phyloP scores from a whole-genome alignment of 2,113 vertebrate genomes.

The Lontra canadensis region DNA sequence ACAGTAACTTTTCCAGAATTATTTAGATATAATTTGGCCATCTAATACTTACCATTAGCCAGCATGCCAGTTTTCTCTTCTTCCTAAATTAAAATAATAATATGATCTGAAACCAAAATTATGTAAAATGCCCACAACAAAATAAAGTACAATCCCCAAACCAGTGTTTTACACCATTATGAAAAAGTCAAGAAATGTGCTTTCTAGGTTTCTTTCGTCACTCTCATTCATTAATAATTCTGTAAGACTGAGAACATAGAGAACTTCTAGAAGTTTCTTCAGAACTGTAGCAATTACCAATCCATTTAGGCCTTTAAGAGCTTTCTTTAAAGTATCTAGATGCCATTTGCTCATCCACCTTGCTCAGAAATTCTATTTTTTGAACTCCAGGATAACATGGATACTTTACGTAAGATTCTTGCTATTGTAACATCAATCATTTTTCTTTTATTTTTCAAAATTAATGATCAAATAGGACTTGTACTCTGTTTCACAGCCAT shows the following conservation, averaged over 20 bases:
- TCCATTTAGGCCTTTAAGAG: background rate
- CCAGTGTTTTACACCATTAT: background rate
- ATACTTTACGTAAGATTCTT: background rate
- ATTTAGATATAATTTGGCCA: background rate
- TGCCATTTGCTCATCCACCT: background rate
- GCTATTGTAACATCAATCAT: background rate
- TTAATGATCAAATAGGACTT: background rate
- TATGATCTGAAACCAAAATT: constrained; percentile 1
- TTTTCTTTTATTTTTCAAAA: constrained; percentile 15
- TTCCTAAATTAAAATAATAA: constrained; percentile 82
- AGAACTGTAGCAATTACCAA: background rate
- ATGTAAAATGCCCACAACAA: background rate
- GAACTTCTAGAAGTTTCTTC: background rate
- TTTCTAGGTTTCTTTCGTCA: background rate
- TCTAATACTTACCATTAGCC: constrained; percentile 88
- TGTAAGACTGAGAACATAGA: background rate
- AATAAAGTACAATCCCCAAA: background rate
- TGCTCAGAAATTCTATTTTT: background rate
- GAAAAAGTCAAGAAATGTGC: background rate
- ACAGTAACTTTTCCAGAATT: background rate
- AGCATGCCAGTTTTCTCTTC: constrained; percentile 84
- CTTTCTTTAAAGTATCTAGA: background rate
- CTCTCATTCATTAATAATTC: background rate
- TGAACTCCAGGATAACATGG: background rate
- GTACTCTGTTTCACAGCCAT: background rate